These are phyloP conservation scores for Apis laboriosa DNA, from an alignment of 1,140 invertebrate species.

Conservation along the genomic window DNA sequence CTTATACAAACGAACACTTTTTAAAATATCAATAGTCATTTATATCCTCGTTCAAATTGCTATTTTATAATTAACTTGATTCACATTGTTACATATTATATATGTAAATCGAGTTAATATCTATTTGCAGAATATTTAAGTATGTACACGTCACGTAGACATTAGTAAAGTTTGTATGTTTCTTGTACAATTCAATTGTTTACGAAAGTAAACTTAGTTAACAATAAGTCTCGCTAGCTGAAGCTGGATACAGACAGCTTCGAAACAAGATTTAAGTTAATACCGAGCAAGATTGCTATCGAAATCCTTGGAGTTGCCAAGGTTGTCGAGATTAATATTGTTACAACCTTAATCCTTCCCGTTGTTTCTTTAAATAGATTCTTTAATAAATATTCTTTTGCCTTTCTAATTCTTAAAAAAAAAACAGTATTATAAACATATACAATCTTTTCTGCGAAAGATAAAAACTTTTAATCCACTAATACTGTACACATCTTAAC, in stretches of 20 bases:
- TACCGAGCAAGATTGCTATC: not conserved
- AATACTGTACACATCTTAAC: too few relatives aligned
- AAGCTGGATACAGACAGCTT: not conserved
- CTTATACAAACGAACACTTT: too few relatives aligned
- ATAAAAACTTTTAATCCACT: too few relatives aligned
- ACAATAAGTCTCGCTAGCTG: not conserved
- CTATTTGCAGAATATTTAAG: too few relatives aligned
- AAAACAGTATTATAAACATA: too few relatives aligned
- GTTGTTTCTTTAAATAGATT: not conserved
- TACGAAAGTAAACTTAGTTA: conserved; percentile 3
- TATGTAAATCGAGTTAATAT: too few relatives aligned
- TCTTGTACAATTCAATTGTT: not conserved
- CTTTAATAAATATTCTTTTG: too few relatives aligned
- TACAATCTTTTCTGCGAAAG: too few relatives aligned
- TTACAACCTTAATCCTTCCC: not conserved
- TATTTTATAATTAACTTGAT: not conserved
- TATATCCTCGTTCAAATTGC: not conserved
- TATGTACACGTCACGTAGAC: too few relatives aligned
- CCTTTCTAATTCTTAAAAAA: too few relatives aligned
- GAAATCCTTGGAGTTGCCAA: conserved; percentile 5
- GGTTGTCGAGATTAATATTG: not conserved
- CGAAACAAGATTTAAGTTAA: conserved; percentile 15
- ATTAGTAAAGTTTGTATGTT: not conserved
- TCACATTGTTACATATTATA: not conserved
- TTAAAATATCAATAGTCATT: not conserved